Base-by-base conservation (phyloP, 35 echinoderm and acorn worm species). In the Strongylocentrotus purpuratus region DNA sequence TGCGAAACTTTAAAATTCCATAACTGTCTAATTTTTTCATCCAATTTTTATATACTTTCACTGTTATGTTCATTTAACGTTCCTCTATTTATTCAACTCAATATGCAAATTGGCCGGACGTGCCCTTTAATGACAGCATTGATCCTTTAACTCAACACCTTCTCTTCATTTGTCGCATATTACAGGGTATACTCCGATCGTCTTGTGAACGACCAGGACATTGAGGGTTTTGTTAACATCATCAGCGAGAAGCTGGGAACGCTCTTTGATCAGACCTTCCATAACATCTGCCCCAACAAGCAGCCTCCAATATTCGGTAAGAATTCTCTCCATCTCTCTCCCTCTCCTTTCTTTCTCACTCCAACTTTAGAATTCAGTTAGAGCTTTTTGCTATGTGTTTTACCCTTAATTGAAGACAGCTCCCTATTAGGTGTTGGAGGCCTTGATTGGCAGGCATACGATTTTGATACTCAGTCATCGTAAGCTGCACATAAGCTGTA, bases 211-310 rank as follows among this genome's bases (percentile, higher is more conserved):
- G 97, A 97, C 17, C 94, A 92, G 92, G 98, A 99, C 94, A 94
- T 95, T 18, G 98, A 99, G 46, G 88, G 95, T 5, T 99, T 99
- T 88, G 88, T 96, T 41, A 97, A 94, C 70, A 97, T 97, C 55
- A 87, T 99, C 48, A 97, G 97, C 88, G 98, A 99, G 89, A 99
- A 99, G 87, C 96, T 99, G 13, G 98, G 98, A 20, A 97, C 35
- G 48, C 97, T 99, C 33, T 99, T 99, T 97, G 98, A 99, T 46
- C 98, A 99, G 96, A 99, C 98, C 48, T 99, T 97, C 92, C 98
- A 99, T 87, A 99, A 99, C 95, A 99, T 99, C 78, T 99, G 98
- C 70, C 98, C 98, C 25, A 99, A 97, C 95, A 99, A 99, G 90
- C 98, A 99, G 91, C 98, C 98, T 2, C 98, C 98, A 4, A 97